A percentile compares a stretch with the other conserved stretches of the same genome.
These are phyloP conservation scores for Polypterus senegalus DNA, from an alignment of 2,113 vertebrate genomes.

Conservation along the genomic window DNA sequence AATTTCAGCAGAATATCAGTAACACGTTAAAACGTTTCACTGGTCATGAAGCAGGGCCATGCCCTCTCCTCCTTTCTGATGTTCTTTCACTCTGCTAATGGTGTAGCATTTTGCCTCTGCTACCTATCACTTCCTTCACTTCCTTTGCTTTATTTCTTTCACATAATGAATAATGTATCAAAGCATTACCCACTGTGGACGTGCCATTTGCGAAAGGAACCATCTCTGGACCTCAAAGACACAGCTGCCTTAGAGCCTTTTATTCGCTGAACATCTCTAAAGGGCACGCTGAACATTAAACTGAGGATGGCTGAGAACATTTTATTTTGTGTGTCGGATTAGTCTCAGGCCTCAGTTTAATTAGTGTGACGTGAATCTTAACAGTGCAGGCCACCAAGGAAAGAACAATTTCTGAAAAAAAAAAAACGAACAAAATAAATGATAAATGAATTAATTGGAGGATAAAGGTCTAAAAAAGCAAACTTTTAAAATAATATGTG, in stretches of 20 bases:
- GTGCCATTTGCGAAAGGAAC: slow-evolving; percentile 13
- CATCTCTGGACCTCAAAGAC: slow-evolving; percentile 10
- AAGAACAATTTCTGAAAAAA: background rate
- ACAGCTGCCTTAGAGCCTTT: slow-evolving; percentile 3
- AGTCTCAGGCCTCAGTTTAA: slow-evolving; percentile 4
- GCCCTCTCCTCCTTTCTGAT: background rate
- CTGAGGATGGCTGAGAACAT: background rate
- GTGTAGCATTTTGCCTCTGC: slow-evolving; percentile 7
- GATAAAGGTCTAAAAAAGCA: too few species aligned
- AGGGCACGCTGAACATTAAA: slow-evolving; percentile 8
- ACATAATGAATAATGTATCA: slow-evolving; percentile 16
- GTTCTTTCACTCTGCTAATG: slow-evolving; percentile 6
- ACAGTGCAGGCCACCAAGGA: background rate
- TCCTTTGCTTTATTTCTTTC: slow-evolving; percentile 8
- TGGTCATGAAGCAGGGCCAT: background rate
- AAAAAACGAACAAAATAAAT: background rate
- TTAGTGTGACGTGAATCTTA: slow-evolving; percentile 4
- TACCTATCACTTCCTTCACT: slow-evolving; percentile 11
- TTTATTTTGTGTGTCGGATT: slow-evolving; percentile 6
- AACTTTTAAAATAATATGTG: too few species aligned
- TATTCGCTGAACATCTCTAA: slow-evolving; percentile 1
- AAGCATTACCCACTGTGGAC: slow-evolving; percentile 12
- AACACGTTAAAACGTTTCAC: background rate
- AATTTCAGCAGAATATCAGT: too few species aligned
- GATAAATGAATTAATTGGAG: too few species aligned